Evolutionary conservation across 2,888 invertebrate species (phyloP), one percentile per base, ranked within the genome.

Genomic region (Amiota communis): DNA sequence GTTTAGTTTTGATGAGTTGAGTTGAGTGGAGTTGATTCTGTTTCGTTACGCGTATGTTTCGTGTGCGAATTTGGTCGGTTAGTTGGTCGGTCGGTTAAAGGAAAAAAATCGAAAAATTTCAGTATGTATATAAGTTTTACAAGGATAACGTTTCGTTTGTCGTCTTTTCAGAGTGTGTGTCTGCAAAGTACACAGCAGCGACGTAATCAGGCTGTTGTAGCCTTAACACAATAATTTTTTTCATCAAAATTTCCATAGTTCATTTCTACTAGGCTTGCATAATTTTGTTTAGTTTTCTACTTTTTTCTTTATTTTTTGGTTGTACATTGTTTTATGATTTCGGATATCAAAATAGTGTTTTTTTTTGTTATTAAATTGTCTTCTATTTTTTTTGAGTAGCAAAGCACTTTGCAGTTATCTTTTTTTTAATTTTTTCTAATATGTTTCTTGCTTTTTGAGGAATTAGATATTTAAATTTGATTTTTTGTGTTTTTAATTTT

Each of bases 111-210:
- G 78, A 81, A 36, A 36, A 36, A 79, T 77, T 82, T 81, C 75
- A 77, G 82, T 86, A 82, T 88, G 84, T 88, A 84, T 83, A 82
- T 83, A 85, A 76, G 77, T 81, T 80, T 83, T 81, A 78, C 82
- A 82, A 82, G 82, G 82, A 87, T 87, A 78, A 80, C 9, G 70
- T 75, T 69, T 63, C 72, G 70, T 74, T 73, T n/a, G n/a, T 74
- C 71, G 77, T 74, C 76, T 65, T 36, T 36, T 36, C 36, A 36
- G 36, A 36, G 36, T 36, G 36, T 36, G 36, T 36, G 36, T 36
- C 71, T 20, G 67, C 51, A 20, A 15, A 65, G 15, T 67, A 17
- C 51, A 48, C 67, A 36, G 36, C 67, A 36, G 36, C 48, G 47
- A 48, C 47, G 65, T 65, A 47, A 47, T 65, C 65, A 65, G 15